phyloP scores from a whole-genome alignment of 1,140 invertebrate genomes.

The Hypothenemus hampei region DNA sequence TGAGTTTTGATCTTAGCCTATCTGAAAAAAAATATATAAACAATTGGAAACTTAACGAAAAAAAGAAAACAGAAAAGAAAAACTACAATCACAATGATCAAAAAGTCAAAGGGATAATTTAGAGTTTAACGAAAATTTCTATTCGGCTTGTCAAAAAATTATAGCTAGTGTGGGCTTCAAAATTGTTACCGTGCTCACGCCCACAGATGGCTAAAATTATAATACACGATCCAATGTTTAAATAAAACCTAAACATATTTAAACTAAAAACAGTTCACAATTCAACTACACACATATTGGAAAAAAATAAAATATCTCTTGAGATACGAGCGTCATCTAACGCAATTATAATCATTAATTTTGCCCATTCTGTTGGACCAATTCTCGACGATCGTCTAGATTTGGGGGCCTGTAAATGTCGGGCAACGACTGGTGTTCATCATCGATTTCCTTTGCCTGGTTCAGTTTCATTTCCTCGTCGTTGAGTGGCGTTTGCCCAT shows the following conservation, averaged over 20 bases:
- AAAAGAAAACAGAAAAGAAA: too few species aligned
- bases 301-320: neutral
- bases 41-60: too few species aligned
- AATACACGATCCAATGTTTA: neutral
- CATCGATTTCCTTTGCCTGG: conserved; percentile 58
- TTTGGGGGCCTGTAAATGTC: conserved; percentile 53
- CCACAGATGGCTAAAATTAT: neutral
- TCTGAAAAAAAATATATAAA: too few species aligned
- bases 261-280: conserved; percentile 1
- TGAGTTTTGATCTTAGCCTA: too few species aligned
- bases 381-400: conserved; percentile 52
- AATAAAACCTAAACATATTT: conserved; percentile 2
- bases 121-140: neutral
- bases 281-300: neutral
- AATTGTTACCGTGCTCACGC: conserved; percentile 22
- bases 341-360: conserved; percentile 48
- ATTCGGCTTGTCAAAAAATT: too few species aligned
- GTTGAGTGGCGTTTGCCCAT: conserved; percentile 47
- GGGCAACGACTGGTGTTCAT: conserved; percentile 49
- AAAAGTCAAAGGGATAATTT: too few species aligned
- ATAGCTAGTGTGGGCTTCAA: conserved; percentile 16
- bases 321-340: neutral
- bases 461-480: conserved; percentile 57
- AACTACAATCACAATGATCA: too few species aligned
- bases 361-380: conserved; percentile 62